Percentiles rank a stretch among this genome's conserved stretches.
These are phyloP conservation scores for Monoplex corrugatus DNA, from an alignment of 2,888 invertebrate species.

Conservation along the genomic window DNA sequence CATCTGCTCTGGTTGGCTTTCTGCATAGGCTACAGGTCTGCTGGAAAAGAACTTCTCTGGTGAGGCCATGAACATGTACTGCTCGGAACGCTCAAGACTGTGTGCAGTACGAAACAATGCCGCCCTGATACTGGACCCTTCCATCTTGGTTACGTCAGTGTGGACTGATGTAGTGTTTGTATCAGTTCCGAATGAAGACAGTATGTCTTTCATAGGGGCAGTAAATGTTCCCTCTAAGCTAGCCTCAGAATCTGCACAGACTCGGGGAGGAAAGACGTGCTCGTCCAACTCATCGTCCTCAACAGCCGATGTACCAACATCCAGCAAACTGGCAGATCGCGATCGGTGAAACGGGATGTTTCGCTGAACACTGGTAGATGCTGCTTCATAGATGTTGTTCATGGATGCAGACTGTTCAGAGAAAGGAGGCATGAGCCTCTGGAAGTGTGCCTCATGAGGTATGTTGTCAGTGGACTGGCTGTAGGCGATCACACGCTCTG, in stretches of 20 bases:
- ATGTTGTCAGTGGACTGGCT: slow-evolving; percentile 55
- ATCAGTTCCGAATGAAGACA: not conserved
- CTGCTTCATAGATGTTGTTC: slow-evolving; percentile 65
- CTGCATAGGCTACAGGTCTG: not conserved
- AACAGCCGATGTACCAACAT: slow-evolving; percentile 58
- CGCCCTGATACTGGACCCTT: not conserved
- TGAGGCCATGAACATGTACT: not conserved
- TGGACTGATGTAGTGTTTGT: not conserved
- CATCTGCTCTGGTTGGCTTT: not conserved
- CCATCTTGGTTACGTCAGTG: not conserved
- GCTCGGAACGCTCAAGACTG: not conserved
- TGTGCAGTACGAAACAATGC: not conserved
- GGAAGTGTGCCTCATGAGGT: not conserved
- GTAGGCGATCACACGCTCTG: slow-evolving; percentile 13
- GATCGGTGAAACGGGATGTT: slow-evolving; percentile 59
- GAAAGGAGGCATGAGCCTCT: slow-evolving; percentile 39
- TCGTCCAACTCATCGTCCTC: slow-evolving; percentile 64
- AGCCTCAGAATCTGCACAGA: slow-evolving; percentile 40
- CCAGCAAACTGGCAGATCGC: slow-evolving; percentile 69
- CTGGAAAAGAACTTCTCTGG: not conserved
- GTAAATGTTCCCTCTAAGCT: not conserved
- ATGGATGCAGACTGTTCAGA: slow-evolving; percentile 69
- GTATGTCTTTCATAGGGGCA: slow-evolving; percentile 1
- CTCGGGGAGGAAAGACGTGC: slow-evolving; percentile 69
- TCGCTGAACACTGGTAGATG: not conserved